These are phyloP conservation scores for Brachionus manjavacas DNA, from an alignment of 1,140 invertebrate genomes.

Conservation along the genomic window DNA sequence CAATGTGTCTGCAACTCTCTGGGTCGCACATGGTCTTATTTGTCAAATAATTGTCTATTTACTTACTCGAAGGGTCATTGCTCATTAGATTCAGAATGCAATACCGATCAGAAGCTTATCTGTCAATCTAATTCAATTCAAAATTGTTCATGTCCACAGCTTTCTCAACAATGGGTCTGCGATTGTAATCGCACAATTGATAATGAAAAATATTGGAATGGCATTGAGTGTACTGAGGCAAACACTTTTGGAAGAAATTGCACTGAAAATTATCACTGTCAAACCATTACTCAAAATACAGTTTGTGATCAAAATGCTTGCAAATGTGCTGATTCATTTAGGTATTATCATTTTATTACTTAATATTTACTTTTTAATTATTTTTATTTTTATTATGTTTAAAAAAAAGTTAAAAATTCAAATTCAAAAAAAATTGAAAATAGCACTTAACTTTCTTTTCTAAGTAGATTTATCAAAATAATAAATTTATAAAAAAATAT, in stretches of 20 bases:
- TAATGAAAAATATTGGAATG: conserved; percentile 2
- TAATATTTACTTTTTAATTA: no score
- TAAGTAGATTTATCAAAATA: no score
- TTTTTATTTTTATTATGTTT: no score
- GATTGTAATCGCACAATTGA: not conserved
- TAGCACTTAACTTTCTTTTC: no score
- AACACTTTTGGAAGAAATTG: not conserved
- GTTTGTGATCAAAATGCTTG: not conserved
- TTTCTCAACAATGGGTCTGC: not conserved
- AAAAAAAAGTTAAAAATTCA: no score
- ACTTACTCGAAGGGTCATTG: not conserved
- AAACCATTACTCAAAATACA: not conserved
- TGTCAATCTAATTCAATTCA: not conserved
- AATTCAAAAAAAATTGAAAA: no score
- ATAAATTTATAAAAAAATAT: no score
- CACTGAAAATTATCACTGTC: not conserved
- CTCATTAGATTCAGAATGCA: not conserved
- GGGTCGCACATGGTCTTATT: not conserved
- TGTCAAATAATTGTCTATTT: not conserved
- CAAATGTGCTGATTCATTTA: not conserved
- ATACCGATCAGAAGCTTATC: not conserved
- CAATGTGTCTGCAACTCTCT: not conserved
- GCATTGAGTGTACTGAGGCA: not conserved
- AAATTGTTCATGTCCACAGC: not conserved
- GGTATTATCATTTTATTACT: not conserved